Conservation (phyloP, 92 coral and sea anemone genomes). For the Plumapathes pennacea region DNA sequence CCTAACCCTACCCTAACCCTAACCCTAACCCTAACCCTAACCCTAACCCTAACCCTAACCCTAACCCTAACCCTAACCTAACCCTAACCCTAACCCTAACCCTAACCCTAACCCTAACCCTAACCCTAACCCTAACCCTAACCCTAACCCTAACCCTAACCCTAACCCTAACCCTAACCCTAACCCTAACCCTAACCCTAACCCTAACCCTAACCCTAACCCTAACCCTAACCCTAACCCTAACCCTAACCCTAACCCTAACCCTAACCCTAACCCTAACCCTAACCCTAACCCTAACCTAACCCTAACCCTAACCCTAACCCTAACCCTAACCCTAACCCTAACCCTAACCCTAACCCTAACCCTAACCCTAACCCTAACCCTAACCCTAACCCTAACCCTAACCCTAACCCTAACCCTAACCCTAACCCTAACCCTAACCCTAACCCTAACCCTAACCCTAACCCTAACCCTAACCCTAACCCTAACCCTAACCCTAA, state of each 20-base stretch:
- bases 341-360: slow-evolving; percentile 48
- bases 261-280: slow-evolving; percentile 24
- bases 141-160: slow-evolving; percentile 43
- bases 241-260: slow-evolving; percentile 14
- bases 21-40: slow-evolving; percentile 14
- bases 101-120: slow-evolving; percentile 47
- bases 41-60: slow-evolving; percentile 24
- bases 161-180: slow-evolving; percentile 43
- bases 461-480: slow-evolving; percentile 27
- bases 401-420: slow-evolving; percentile 37
- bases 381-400: slow-evolving; percentile 41
- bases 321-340: slow-evolving; percentile 38
- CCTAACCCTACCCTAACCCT: too few species aligned
- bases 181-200: slow-evolving; percentile 13
- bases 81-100: slow-evolving; percentile 32
- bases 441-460: slow-evolving; percentile 28
- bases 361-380: slow-evolving; percentile 45
- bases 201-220: slow-evolving; percentile 19
- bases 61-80: slow-evolving; percentile 13
- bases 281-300: slow-evolving; percentile 25
- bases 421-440: slow-evolving; percentile 26
- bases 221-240: slow-evolving; percentile 34
- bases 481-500: slow-evolving; percentile 21
- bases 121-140: slow-evolving; percentile 40
- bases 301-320: slow-evolving; percentile 33